Base-by-base conservation (phyloP, 2,113 vertebrate genomes). In the Typhlomys cinereus region DNA sequence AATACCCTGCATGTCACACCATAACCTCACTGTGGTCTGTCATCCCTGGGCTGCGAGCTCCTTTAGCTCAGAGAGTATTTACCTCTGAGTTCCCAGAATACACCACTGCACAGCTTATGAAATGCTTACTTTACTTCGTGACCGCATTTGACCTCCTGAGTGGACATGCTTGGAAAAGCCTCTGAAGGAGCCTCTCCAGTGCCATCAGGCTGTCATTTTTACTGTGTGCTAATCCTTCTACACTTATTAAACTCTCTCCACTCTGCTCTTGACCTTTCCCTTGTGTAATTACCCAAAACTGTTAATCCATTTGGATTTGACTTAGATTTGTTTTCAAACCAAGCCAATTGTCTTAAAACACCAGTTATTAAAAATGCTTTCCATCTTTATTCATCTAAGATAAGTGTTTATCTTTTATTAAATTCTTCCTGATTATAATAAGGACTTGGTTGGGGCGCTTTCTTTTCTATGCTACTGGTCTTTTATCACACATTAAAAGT, bases 271-370 rank as follows among this genome's bases (percentile, higher is more conserved):
- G 27, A 91, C 12, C 70, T 69, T 78, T 85, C 57, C 7, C 17
- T 86, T 36, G 5, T 59, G 31, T 61, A 89, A 87, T 79, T 54
- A 59, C 84, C 48, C 80, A 67, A 54, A 78, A 25, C 41, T 41
- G 36, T 74, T 79, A 76, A 88, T 70, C 70, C 44, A 89, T 81
- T 93, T 87, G 50, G 59, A 84, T 89, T 87, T 87, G 76, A 95
- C 66, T 95, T 71, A 71, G 39, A 78, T 81, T 93, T 85, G 12
- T 78, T 87, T 88, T 88, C 76, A 94, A 76, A 67, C 18, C 62
- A 31, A 94, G 39, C 8, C 10, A 83, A 66, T n/a, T 64, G 20
- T 76, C 21, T 76, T 84, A 76, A 93, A n/a, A n/a, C 34, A 70
- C 5, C 2, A 18, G 34, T 88, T 80, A 91, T 67, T 84, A 84